A percentile compares a stretch with the other conserved stretches of the same genome.
Evolutionary conservation across 1,140 invertebrate genomes (phyloP).

Genomic region (Drosophila persimilis): DNA sequence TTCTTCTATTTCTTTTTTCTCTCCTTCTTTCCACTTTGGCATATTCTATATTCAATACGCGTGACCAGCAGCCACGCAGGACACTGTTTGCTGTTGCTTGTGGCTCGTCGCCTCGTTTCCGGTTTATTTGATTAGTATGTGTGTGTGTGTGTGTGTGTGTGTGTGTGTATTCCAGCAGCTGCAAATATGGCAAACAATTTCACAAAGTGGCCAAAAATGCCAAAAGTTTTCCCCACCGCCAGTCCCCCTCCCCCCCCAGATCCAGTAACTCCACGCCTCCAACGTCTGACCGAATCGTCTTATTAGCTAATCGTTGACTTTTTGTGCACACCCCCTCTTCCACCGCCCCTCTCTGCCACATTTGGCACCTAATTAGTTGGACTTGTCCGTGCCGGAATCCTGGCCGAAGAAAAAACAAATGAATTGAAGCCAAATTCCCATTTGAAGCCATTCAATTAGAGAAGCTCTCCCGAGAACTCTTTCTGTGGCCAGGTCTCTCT

Average conservation of each 20-base stretch:
- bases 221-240: slow-evolving; percentile 66
- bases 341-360: slow-evolving; percentile 24
- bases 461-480: too few relatives aligned
- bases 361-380: slow-evolving; percentile 56
- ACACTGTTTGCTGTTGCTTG: slow-evolving; percentile 8
- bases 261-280: too few relatives aligned
- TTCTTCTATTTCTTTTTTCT: too few relatives aligned
- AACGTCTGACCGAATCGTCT: slow-evolving; percentile 25
- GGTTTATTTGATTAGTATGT: slow-evolving; percentile 74
- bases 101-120: slow-evolving; percentile 36
- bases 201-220: slow-evolving; percentile 67
- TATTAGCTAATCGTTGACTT: slow-evolving; percentile 74
- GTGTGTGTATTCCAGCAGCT: slow-evolving; percentile 56
- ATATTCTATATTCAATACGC: slow-evolving; percentile 49
- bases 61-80: slow-evolving; percentile 22
- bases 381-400: slow-evolving; percentile 39
- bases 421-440: slow-evolving; percentile 18
- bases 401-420: slow-evolving; percentile 3
- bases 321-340: background rate
- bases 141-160: slow-evolving; percentile 19
- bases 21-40: slow-evolving; percentile 4
- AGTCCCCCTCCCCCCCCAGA: too few relatives aligned
- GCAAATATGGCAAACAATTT: slow-evolving; percentile 81
- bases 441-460: slow-evolving; percentile 9
- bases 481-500: too few relatives aligned